Percentiles rank a stretch among this genome's conserved stretches.
Evolutionary conservation across 1,140 invertebrate species (phyloP).

Genomic region (Heliconius melpomene): DNA sequence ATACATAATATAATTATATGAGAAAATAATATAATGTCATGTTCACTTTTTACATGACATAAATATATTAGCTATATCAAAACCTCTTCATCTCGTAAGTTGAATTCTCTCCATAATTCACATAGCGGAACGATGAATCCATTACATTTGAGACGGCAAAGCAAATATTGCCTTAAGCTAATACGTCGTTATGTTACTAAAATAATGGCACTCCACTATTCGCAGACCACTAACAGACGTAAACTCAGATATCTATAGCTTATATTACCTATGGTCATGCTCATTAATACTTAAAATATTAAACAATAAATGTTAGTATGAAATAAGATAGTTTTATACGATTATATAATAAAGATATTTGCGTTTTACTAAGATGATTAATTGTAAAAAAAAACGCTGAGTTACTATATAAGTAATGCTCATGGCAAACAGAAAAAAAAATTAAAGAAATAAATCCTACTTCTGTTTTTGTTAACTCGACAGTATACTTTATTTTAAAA

Average conservation of each 20-base stretch:
- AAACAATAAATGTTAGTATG: neutral
- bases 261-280: neutral
- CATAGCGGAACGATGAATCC: constrained; percentile 44
- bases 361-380: no score
- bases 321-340: no score
- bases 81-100: neutral
- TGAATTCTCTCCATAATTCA: constrained; percentile 23
- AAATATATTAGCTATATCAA: neutral
- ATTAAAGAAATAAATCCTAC: no score
- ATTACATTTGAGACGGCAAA: constrained; percentile 45
- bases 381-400: no score
- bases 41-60: no score
- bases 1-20: no score
- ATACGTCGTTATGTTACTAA: constrained; percentile 29
- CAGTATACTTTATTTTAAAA: no score
- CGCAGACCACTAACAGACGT: neutral
- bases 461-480: no score
- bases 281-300: neutral
- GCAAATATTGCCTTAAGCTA: constrained; percentile 45
- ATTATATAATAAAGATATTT: no score
- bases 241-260: neutral
- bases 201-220: constrained; percentile 4
- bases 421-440: no score
- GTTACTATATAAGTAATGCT: no score
- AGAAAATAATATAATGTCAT: no score